A percentile compares a stretch with the other conserved stretches of the same genome.
These are phyloP conservation scores for Phragmatobia fuliginosa DNA, from an alignment of 2,888 invertebrate species.

Conservation along the genomic window DNA sequence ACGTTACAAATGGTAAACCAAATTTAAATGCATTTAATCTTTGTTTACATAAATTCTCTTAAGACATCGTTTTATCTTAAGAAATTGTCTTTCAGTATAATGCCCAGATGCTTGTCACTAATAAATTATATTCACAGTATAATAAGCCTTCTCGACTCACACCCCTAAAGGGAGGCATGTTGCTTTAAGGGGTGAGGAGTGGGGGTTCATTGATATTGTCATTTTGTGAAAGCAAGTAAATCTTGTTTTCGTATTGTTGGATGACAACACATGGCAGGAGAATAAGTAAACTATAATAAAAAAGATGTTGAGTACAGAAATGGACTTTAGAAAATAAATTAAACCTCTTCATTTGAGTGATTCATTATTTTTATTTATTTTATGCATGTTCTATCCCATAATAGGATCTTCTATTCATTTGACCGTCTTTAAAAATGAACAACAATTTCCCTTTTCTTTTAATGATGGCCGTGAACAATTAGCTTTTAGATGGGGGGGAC, in stretches of 20 bases:
- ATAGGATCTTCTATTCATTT: no score
- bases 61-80: slow-evolving; percentile 14
- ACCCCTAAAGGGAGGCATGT: not conserved
- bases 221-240: slow-evolving; percentile 9
- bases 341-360: no score
- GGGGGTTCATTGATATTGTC: not conserved
- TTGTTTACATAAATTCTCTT: slow-evolving; percentile 14
- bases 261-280: not conserved
- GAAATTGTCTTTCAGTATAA: slow-evolving; percentile 17
- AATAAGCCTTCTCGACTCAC: slow-evolving; percentile 7
- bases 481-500: no score
- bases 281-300: not conserved
- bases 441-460: no score
- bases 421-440: no score
- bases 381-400: no score
- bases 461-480: no score
- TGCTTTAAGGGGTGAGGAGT: not conserved
- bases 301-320: not conserved
- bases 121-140: slow-evolving; percentile 18
- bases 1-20: not conserved
- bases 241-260: not conserved
- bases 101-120: slow-evolving; percentile 17
- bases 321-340: no score
- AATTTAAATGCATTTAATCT: slow-evolving; percentile 26
- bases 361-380: no score